These are phyloP conservation scores for Barbus barbus DNA, from an alignment of 2,113 vertebrate species.

Conservation along the genomic window DNA sequence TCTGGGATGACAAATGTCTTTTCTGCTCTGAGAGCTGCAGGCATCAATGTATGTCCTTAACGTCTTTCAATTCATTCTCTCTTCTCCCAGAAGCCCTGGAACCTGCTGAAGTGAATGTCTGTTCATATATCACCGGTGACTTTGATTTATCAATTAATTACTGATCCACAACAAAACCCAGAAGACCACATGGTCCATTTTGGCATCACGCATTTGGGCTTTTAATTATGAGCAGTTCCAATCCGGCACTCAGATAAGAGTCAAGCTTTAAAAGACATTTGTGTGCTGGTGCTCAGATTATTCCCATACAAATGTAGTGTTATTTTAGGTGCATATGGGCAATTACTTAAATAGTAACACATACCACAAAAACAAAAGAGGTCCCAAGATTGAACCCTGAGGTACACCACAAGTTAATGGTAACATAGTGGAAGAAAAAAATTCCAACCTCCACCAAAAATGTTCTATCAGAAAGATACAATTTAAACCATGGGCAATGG, in stretches of 20 bases:
- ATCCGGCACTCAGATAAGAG: conserved; percentile 17
- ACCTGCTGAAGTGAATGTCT: conserved; percentile 59
- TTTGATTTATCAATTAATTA: conserved; percentile 71
- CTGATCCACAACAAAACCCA: conserved; percentile 52
- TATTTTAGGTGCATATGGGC: background rate
- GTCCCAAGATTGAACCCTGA: background rate
- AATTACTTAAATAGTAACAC: background rate
- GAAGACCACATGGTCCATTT: conserved; percentile 39
- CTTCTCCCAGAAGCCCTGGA: conserved; percentile 36
- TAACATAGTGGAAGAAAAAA: too few species aligned
- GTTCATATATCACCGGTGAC: conserved; percentile 54
- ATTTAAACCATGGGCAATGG: background rate
- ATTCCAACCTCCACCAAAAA: too few species aligned
- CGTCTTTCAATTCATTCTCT: conserved; percentile 3
- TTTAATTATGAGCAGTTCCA: conserved; percentile 41
- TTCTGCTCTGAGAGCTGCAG: conserved; percentile 22
- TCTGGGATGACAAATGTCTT: conserved; percentile 36
- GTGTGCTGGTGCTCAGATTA: background rate
- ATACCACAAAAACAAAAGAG: background rate
- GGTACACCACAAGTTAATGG: background rate
- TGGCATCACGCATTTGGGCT: conserved; percentile 39
- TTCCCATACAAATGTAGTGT: background rate
- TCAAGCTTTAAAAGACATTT: background rate
- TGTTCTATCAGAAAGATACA: too few species aligned
- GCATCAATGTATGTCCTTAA: conserved; percentile 10